Evolutionary conservation across 2,888 invertebrate genomes (phyloP), one percentile per base, ranked within the genome.

Genomic region (Phalera bucephala): DNA sequence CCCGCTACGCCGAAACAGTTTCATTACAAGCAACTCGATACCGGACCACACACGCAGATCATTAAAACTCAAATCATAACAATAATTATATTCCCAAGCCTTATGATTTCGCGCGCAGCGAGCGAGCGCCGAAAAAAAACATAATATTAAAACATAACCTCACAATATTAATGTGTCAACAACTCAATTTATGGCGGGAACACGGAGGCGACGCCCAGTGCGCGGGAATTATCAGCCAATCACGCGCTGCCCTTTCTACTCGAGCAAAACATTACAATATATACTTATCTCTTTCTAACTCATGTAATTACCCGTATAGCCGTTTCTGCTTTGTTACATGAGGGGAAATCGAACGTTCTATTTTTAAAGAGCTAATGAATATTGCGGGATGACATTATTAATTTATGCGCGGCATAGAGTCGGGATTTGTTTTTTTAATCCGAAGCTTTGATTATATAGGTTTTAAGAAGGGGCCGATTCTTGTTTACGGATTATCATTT

Each of bases 101-200:
- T 79, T 85, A 87, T 87, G 83, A 87, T 88, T 87, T 87, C 81
- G 87, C 86, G 82, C 78, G 77, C 71, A 55, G 68, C 68, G 52
- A 57, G 57, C 65, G 52, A 53, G 50, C 11, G 12, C 54, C 54
- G 55, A 71, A 71, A 85, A 83, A 82, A 81, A 76, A 70, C 67
- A 40, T 45, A 78, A 72, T 80, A 85, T 85, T 83, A 87, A 81
- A 86, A 86, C 85, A 84, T 86, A 86, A 85, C 84, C 80, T 86
- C 72, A 68, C 63, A 83, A 85, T 89, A 88, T 86, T 83, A 86
- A 84, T 80, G 87, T 89, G 89, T 88, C 90, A 89, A 90, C 90
- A 90, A 84, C 90, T 90, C 89, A 89, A 90, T 90, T 90, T 90
- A 90, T 90, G 82, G 89, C 85, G 86, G 80, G 80, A 85, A 85